A percentile compares a stretch with the other conserved stretches of the same genome.
Conservation (phyloP, 2,113 vertebrate species). For the Rhinoptilus africanus region DNA sequence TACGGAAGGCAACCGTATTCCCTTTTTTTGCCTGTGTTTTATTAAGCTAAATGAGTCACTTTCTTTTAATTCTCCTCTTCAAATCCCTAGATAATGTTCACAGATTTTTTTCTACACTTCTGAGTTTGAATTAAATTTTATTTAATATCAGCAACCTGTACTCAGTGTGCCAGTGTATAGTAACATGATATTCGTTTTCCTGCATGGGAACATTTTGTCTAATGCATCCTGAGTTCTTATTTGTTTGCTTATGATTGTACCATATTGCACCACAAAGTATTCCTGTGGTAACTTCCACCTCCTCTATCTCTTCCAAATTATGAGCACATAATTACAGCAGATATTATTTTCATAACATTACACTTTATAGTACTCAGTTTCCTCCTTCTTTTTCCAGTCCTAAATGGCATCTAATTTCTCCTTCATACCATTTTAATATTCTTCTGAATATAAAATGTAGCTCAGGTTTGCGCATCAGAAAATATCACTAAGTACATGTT, state of each 20-base stretch:
- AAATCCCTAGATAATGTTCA: not conserved
- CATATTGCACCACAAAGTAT: not conserved
- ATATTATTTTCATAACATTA: not conserved
- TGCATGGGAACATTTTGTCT: not conserved
- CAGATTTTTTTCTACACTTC: not conserved
- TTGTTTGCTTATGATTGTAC: not conserved
- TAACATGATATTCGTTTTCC: not conserved
- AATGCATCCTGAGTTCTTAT: not conserved
- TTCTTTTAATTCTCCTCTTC: not conserved
- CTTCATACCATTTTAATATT: not conserved
- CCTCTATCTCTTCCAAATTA: not conserved
- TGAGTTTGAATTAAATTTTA: not conserved
- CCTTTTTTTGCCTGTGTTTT: not conserved
- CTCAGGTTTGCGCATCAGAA: not conserved
- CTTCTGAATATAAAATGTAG: not conserved
- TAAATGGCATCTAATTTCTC: not conserved
- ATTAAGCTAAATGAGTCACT: not conserved
- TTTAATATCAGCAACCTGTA: not conserved
- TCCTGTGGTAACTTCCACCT: not conserved
- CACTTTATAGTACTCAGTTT: not conserved
- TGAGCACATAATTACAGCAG: not conserved
- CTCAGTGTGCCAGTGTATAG: not conserved
- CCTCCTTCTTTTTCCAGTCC: not conserved
- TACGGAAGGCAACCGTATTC: not conserved
- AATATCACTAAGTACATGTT: accelerated